A percentile compares a stretch with the other conserved stretches of the same genome.
Evolutionary conservation across 2,797 vertebrate genomes (phyloP).

Genomic region (Mus spretus): DNA sequence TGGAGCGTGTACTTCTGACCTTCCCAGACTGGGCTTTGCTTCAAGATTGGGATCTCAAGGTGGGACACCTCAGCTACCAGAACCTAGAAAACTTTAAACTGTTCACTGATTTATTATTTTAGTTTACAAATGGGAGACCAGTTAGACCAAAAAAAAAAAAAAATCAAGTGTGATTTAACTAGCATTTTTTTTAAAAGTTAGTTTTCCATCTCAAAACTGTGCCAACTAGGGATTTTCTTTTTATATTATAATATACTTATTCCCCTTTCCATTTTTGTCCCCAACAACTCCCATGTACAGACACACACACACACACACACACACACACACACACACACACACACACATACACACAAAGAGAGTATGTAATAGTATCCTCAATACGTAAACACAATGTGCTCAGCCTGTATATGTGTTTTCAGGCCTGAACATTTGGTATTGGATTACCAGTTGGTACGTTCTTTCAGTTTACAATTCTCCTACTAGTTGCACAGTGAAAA

Average conservation of each 20-base stretch:
- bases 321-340: neutral
- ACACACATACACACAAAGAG: too few relatives aligned
- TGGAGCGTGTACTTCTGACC: neutral
- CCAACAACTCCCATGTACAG: neutral
- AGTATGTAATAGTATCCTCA: neutral
- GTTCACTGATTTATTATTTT: slow-evolving; percentile 76
- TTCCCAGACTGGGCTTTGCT: slow-evolving; percentile 47
- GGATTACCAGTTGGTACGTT: too few relatives aligned
- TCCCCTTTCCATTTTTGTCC: too few relatives aligned
- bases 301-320: neutral
- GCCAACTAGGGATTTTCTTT: neutral
- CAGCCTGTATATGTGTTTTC: neutral
- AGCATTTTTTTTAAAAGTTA: neutral
- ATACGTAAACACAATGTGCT: neutral
- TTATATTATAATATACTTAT: neutral
- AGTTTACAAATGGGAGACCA: neutral
- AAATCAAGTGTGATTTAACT: neutral
- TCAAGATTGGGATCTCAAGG: slow-evolving; percentile 63
- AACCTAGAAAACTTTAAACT: slow-evolving; percentile 70
- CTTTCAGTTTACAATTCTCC: neutral
- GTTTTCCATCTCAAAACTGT: neutral
- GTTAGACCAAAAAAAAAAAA: slow-evolving; percentile 49
- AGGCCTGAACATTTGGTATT: neutral
- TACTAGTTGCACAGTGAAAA: neutral
- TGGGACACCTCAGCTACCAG: slow-evolving; percentile 57